Conservation (phyloP, 2,113 vertebrate genomes). For the Malaclemys terrapin region DNA sequence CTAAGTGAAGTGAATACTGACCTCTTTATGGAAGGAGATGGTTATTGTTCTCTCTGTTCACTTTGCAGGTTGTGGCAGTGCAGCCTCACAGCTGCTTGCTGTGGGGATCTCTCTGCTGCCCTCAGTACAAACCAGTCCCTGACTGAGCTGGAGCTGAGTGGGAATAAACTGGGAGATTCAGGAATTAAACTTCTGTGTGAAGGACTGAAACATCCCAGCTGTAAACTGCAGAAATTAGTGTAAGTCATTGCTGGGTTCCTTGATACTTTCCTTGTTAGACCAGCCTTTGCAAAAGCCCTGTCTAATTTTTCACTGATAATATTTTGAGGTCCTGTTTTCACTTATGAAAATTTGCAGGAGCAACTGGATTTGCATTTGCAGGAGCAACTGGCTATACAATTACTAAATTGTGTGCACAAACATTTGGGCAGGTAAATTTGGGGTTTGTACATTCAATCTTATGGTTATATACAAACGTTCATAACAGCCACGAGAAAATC, state of each 20-base stretch:
- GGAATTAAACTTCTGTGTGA: background rate
- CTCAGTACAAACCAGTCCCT: background rate
- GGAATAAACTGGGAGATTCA: background rate
- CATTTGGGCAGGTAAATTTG: background rate
- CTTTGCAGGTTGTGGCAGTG: background rate
- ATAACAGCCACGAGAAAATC: background rate
- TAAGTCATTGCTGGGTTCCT: background rate
- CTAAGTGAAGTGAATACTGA: background rate
- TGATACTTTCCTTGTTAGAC: background rate
- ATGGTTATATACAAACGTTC: too few relatives aligned
- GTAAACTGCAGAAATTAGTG: background rate
- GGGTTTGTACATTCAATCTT: background rate
- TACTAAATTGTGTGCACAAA: background rate
- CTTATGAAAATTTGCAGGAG: background rate
- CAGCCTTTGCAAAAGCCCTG: background rate
- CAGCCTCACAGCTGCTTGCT: background rate
- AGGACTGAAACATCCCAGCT: background rate
- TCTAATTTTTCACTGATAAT: background rate
- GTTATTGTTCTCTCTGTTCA: background rate
- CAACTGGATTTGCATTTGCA: background rate
- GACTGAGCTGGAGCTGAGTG: background rate
- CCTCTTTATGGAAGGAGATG: background rate
- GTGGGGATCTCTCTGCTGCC: background rate
- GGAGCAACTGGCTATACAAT: background rate
- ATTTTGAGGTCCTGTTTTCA: background rate